phyloP scores from a whole-genome alignment of 2,797 vertebrate genomes.

The Xenopus petersii region DNA sequence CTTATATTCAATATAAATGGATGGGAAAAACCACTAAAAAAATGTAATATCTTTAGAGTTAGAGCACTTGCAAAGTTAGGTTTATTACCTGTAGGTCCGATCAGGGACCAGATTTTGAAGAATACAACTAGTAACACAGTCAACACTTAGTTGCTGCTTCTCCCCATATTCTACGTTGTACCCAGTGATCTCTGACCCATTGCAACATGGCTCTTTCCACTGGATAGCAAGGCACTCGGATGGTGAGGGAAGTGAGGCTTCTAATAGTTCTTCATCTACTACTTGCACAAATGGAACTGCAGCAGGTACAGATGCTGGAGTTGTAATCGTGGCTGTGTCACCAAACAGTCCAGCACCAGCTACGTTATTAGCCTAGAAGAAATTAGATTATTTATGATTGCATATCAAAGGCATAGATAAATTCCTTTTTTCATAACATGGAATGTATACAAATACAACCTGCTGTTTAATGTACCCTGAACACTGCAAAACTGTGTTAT shows the following conservation, averaged over 20 bases:
- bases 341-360: conserved; percentile 70
- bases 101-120: conserved; percentile 73
- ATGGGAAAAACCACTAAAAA: no score
- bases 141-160: conserved; percentile 65
- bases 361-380: conserved; percentile 66
- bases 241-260: conserved; percentile 54
- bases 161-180: conserved; percentile 77
- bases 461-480: no score
- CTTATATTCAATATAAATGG: no score
- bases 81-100: conserved; percentile 69
- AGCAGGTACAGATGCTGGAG: conserved; percentile 65
- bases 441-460: no score
- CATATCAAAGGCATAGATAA: no score
- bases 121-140: conserved; percentile 62
- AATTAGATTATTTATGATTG: no score
- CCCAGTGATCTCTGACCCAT: conserved; percentile 72
- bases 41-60: no score
- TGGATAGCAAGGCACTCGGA: conserved; percentile 70
- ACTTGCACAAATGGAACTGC: conserved; percentile 64
- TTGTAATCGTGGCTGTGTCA: conserved; percentile 60
- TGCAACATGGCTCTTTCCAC: conserved; percentile 73
- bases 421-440: no score
- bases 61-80: no score
- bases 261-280: conserved; percentile 62
- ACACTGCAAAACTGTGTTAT: no score